phyloP scores from a whole-genome alignment of 1,140 invertebrate genomes.

The Panagrolaimus sp. region DNA sequence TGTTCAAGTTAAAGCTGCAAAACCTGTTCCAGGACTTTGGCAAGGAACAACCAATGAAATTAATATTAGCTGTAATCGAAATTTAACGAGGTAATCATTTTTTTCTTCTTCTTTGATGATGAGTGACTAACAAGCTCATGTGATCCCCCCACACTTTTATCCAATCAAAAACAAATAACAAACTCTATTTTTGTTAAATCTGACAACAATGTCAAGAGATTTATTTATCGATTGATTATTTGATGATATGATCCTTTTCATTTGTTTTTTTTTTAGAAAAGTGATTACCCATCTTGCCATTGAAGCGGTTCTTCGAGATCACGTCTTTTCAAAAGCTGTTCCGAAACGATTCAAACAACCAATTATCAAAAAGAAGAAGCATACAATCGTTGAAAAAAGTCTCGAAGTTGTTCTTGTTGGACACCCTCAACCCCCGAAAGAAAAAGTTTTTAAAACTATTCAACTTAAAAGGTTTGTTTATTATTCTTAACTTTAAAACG shows the following conservation, averaged over 20 bases:
- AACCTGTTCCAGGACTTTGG: constrained; percentile 8
- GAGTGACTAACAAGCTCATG: too few species aligned
- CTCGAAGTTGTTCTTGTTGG: constrained; percentile 12
- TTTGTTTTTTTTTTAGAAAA: not conserved
- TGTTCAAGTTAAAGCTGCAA: not conserved
- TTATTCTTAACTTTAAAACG: not conserved
- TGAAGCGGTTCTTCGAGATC: not conserved
- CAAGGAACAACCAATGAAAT: not conserved
- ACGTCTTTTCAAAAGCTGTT: not conserved
- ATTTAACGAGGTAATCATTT: constrained; percentile 2
- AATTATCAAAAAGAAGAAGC: not conserved
- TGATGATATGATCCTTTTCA: constrained; percentile 1
- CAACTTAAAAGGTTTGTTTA: constrained; percentile 12
- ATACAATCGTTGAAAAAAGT: not conserved
- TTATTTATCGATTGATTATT: not conserved
- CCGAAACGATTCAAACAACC: not conserved
- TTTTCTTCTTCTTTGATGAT: too few species aligned
- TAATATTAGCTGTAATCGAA: constrained; percentile 15
- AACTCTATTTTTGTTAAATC: not conserved
- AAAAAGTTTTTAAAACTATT: constrained; percentile 4
- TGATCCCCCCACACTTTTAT: too few species aligned
- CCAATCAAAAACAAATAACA: too few species aligned
- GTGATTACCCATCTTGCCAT: not conserved
- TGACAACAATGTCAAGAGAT: not conserved
- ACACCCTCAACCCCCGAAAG: not conserved